A percentile compares a stretch with the other conserved stretches of the same genome.
Evolutionary conservation across 2,888 invertebrate species (phyloP).

Genomic region (Anticlea derivata): DNA sequence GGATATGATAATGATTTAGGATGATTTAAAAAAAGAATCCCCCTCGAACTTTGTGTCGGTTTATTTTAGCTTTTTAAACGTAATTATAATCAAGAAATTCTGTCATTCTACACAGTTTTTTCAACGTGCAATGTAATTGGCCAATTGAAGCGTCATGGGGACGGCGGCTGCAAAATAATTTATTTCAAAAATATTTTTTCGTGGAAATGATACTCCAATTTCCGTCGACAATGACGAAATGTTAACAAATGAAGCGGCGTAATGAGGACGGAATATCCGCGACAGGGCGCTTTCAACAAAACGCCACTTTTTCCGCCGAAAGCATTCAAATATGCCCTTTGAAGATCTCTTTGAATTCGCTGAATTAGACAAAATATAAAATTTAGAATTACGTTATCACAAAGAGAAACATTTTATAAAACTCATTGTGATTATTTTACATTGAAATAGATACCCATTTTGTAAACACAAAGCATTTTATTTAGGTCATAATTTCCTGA

Average conservation of each 20-base stretch:
- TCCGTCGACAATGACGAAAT: conserved; percentile 19
- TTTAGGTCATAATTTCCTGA: no score
- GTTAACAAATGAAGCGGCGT: conserved; percentile 28
- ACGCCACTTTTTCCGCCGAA: conserved; percentile 22
- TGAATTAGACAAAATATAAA: conserved; percentile 16
- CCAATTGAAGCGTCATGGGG: neutral
- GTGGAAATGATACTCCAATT: conserved; percentile 22
- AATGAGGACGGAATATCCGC: conserved; percentile 26
- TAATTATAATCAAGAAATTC: no score
- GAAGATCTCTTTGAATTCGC: conserved; percentile 22
- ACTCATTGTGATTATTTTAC: neutral
- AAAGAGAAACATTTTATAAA: neutral
- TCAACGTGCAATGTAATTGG: conserved; percentile 1
- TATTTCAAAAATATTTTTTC: conserved; percentile 8
- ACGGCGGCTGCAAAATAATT: conserved; percentile 1
- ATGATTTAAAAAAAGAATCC: no score
- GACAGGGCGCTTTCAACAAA: conserved; percentile 23
- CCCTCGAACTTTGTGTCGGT: no score
- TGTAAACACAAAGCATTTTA: no score
- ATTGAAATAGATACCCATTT: neutral
- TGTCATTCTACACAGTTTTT: no score
- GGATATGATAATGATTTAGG: no score
- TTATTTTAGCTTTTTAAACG: no score
- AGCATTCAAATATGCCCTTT: conserved; percentile 22
- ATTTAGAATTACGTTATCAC: conserved; percentile 6